A percentile compares a stretch with the other conserved stretches of the same genome.
Evolutionary conservation across 2,797 vertebrate species (phyloP).

Genomic region (Parauchenoglanis punctatus): DNA sequence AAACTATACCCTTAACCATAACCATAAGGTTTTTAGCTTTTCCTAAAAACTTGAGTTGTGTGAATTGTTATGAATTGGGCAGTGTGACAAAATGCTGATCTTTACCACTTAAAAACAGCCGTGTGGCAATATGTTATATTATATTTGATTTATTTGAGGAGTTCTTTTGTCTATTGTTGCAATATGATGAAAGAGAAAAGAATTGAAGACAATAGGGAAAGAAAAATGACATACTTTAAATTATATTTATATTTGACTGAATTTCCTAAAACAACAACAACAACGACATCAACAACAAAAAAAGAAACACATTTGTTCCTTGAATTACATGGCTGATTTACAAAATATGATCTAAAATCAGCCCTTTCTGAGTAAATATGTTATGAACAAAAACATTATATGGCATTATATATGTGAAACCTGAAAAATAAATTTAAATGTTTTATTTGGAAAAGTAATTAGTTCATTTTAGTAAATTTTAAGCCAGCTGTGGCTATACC

Average conservation of each 20-base stretch:
- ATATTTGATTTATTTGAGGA: background rate
- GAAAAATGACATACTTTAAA: background rate
- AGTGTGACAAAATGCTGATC: background rate
- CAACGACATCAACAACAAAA: background rate
- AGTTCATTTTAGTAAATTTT: background rate
- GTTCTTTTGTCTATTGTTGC: too few relatives aligned
- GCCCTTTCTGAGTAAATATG: background rate
- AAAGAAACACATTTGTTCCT: background rate
- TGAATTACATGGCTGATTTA: background rate
- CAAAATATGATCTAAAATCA: background rate
- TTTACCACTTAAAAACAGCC: background rate
- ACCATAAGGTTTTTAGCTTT: background rate
- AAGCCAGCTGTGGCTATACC: background rate
- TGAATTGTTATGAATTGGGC: background rate
- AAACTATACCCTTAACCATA: background rate
- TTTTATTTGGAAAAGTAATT: background rate
- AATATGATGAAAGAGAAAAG: background rate
- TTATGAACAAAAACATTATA: background rate
- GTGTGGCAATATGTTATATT: background rate
- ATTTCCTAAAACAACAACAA: background rate
- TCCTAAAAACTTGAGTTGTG: background rate
- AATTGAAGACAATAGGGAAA: background rate
- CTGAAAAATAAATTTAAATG: background rate
- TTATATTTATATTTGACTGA: background rate
- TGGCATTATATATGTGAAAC: background rate